Evolutionary conservation across 1,140 invertebrate species (phyloP).

Genomic region (Heliconius eleuchia): DNA sequence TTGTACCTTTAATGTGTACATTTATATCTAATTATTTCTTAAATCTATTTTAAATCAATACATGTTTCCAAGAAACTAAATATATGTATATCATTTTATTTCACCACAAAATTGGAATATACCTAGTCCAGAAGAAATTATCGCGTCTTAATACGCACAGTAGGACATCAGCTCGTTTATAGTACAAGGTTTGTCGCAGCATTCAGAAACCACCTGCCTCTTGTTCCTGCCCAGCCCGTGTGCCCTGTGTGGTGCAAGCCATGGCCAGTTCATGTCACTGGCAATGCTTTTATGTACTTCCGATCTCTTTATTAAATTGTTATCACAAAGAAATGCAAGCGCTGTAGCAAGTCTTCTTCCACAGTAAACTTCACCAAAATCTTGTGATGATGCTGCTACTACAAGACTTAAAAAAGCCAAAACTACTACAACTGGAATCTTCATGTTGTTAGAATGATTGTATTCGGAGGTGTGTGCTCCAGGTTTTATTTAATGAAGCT

Average conservation of each 20-base stretch:
- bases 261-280: slow-evolving; percentile 27
- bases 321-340: slow-evolving; percentile 28
- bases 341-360: slow-evolving; percentile 26
- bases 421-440: slow-evolving; percentile 16
- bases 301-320: slow-evolving; percentile 34
- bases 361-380: slow-evolving; percentile 35
- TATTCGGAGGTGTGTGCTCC: not conserved
- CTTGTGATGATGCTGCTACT: slow-evolving; percentile 10
- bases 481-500: not conserved
- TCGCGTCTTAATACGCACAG: slow-evolving; percentile 32
- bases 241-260: slow-evolving; percentile 33
- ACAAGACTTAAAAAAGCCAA: not conserved
- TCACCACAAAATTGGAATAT: no score
- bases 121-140: no score
- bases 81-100: no score
- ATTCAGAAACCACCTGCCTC: slow-evolving; percentile 45
- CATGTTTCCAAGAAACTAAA: no score
- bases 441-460: slow-evolving; percentile 22
- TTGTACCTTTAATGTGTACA: no score
- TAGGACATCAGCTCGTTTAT: slow-evolving; percentile 44
- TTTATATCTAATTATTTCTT: no score
- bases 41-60: no score
- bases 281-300: not conserved
- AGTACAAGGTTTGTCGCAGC: slow-evolving; percentile 48
- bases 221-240: slow-evolving; percentile 39